These are phyloP conservation scores for Epinephelus lanceolatus DNA, from an alignment of 2,113 vertebrate genomes.

Conservation along the genomic window DNA sequence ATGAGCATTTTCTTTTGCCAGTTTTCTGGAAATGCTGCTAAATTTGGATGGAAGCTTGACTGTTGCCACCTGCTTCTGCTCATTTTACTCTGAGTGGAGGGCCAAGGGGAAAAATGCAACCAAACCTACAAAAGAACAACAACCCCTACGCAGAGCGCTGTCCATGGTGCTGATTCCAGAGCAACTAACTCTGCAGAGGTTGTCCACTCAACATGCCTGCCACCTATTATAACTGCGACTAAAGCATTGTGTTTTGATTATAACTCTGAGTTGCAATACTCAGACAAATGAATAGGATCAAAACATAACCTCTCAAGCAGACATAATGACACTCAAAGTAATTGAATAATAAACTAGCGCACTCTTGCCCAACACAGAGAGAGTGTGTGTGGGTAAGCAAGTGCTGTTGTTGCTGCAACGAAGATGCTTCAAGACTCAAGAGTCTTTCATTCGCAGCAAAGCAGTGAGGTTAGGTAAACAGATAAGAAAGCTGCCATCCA, in stretches of 20 bases:
- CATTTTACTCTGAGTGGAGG: background rate
- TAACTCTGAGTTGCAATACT: background rate
- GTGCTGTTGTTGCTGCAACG: background rate
- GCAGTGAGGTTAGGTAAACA: background rate
- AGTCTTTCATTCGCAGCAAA: background rate
- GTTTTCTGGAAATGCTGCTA: background rate
- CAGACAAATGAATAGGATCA: background rate
- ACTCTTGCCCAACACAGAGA: background rate
- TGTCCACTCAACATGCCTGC: background rate
- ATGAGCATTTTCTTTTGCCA: background rate
- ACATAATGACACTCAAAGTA: slow-evolving; percentile 6
- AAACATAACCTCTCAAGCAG: background rate
- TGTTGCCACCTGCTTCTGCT: background rate
- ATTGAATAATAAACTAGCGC: background rate
- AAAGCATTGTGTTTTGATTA: background rate
- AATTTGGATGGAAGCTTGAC: background rate
- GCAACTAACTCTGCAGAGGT: background rate
- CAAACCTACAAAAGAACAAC: background rate
- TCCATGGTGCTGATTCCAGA: slow-evolving; percentile 35
- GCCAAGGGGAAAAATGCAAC: background rate
- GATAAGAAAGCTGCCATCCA: background rate
- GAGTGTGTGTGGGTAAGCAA: background rate
- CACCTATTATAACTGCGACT: background rate
- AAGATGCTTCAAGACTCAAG: background rate
- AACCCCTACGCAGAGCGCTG: background rate